Evolutionary conservation across 2,888 invertebrate species (phyloP).

Genomic region (Branchipolynoe longqiensis): DNA sequence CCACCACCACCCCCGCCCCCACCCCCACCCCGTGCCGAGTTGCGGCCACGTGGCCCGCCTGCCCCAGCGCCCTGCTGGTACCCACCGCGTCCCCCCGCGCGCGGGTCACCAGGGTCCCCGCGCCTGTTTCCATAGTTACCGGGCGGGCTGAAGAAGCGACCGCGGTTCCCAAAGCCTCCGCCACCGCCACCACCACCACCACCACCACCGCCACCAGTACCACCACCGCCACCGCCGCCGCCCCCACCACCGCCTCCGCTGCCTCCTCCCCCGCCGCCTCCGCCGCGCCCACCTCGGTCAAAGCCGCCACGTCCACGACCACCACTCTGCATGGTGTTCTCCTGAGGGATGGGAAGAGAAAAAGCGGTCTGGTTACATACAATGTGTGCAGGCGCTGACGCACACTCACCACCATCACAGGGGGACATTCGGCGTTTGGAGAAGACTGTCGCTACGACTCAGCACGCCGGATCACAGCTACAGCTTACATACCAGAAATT

Average conservation of each 20-base stretch:
- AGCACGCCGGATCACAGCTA: too few relatives aligned
- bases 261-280: slow-evolving; percentile 23
- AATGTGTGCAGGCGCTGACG: too few relatives aligned
- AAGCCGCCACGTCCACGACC: slow-evolving; percentile 22
- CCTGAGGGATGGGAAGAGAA: not conserved
- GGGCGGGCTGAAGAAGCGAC: slow-evolving; percentile 76
- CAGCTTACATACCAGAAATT: too few relatives aligned
- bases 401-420: too few relatives aligned
- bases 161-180: slow-evolving; percentile 68
- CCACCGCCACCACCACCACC: slow-evolving; percentile 58
- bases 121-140: slow-evolving; percentile 19
- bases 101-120: too few relatives aligned
- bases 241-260: slow-evolving; percentile 30
- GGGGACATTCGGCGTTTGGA: too few relatives aligned
- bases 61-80: slow-evolving; percentile 67
- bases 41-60: slow-evolving; percentile 71
- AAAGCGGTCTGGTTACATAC: too few relatives aligned
- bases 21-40: slow-evolving; percentile 74
- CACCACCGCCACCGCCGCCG: slow-evolving; percentile 24
- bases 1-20: slow-evolving; percentile 64
- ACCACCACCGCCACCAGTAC: slow-evolving; percentile 30
- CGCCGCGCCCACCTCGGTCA: slow-evolving; percentile 1
- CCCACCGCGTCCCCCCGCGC: slow-evolving; percentile 58
- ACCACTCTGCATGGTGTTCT: slow-evolving; percentile 21
- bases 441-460: too few relatives aligned